Evolutionary conservation across 2,888 invertebrate species (phyloP).

Genomic region (Leptothorax acervorum): DNA sequence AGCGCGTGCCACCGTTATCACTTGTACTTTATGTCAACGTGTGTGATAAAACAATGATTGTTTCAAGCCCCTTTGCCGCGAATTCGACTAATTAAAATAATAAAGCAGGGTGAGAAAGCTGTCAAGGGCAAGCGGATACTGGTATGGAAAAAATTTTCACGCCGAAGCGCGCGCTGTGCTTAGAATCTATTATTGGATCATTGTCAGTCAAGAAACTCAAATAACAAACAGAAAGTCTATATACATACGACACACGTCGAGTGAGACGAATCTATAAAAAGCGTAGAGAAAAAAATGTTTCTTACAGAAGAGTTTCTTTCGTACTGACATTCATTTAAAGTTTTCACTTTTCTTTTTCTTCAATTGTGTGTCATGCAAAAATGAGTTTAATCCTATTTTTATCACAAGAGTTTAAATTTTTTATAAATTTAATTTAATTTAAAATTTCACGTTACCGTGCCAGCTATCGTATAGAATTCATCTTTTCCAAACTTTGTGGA

Average conservation of each 20-base stretch:
- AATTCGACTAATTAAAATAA: constrained; percentile 39
- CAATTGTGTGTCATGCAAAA: not conserved
- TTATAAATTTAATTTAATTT: not conserved
- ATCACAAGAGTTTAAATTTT: too few species aligned
- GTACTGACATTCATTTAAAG: not conserved
- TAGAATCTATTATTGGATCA: constrained; percentile 37
- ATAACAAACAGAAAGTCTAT: constrained; percentile 31
- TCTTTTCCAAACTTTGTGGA: not conserved
- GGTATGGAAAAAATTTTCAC: constrained; percentile 38
- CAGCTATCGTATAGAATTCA: not conserved
- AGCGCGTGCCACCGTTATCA: constrained; percentile 29
- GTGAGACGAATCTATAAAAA: constrained; percentile 15
- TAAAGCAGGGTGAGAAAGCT: not conserved
- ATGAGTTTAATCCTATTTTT: not conserved
- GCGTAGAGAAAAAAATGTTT: constrained; percentile 2
- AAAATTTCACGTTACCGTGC: not conserved
- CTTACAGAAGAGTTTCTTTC: not conserved
- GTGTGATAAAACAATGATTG: constrained; percentile 11
- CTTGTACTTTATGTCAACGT: constrained; percentile 32
- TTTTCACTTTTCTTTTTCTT: not conserved
- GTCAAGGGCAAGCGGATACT: constrained; percentile 36
- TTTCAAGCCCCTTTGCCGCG: not conserved
- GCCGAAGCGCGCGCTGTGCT: constrained; percentile 31
- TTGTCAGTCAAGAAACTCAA: constrained; percentile 43
- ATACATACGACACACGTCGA: not conserved